These are phyloP conservation scores for Calvadosia cruxmelitensis DNA, from an alignment of 30 jellyfish, hydroid and myxozoan species.

Conservation along the genomic window DNA sequence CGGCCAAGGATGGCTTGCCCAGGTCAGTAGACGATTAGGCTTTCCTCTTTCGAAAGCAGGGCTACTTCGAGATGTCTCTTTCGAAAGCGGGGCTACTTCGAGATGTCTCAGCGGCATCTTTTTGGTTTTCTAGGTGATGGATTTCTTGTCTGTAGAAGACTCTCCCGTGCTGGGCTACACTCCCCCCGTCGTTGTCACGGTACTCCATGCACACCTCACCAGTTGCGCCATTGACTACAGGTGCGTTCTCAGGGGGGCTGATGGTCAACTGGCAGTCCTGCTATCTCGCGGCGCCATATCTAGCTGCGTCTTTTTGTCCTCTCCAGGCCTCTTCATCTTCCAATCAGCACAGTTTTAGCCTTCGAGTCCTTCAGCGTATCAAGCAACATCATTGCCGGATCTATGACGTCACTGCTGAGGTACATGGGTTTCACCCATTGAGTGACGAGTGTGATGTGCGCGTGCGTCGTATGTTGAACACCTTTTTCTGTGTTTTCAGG, in stretches of 20 bases:
- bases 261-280: too few relatives aligned
- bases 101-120: too few relatives aligned
- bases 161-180: conserved; percentile 60
- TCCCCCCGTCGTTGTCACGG: conserved; percentile 53
- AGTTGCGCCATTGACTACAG: conserved; percentile 89
- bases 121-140: conserved; percentile 43
- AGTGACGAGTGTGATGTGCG: neutral
- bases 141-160: conserved; percentile 64
- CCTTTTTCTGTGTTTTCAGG: conserved; percentile 19
- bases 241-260: too few relatives aligned
- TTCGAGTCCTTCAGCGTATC: conserved; percentile 77
- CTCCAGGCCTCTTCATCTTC: conserved; percentile 67
- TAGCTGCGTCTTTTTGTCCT: neutral
- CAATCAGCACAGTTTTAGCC: conserved; percentile 42
- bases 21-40: too few relatives aligned
- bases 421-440: conserved; percentile 4
- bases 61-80: too few relatives aligned
- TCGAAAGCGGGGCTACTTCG: too few relatives aligned
- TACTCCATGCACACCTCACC: conserved; percentile 58
- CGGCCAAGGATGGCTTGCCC: conserved; percentile 76
- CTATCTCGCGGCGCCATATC: too few relatives aligned
- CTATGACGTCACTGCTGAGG: conserved; percentile 88
- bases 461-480: neutral
- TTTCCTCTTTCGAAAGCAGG: too few relatives aligned
- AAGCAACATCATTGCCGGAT: conserved; percentile 73